Base-by-base conservation (phyloP, 1,140 invertebrate genomes). In the Drosophila repletoides region DNA sequence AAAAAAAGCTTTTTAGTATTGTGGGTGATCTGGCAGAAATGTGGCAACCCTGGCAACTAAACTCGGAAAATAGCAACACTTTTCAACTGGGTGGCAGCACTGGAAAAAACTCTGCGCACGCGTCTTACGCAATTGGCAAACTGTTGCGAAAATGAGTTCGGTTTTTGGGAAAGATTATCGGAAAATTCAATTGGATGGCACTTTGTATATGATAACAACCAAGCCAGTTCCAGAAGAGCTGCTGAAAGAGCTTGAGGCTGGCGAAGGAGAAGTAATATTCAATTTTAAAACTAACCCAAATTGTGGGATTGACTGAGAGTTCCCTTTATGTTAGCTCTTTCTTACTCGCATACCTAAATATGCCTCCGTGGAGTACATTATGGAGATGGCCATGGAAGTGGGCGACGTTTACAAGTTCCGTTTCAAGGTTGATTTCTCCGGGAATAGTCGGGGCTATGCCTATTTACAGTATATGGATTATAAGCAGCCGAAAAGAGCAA, bases 401-500 rank as follows among this genome's bases (percentile, higher is more conserved):
- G 83, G 76, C 3, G 70, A 74, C 1, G 22, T 87, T 3, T 87
- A 63, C 22, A 10, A 26, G 4, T 41, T 87, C 1, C 76, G 81
- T n/a, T 83, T 65, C 22, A 87, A 81, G 40, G 49, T 87, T 0
- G 49, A 77, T 41, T 81, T 55, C 40, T 10, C 28, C 0, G 63
- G 66, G 0, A 2, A 3, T 0, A 43, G 56, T 5, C 81, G 81
- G 0, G 83, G 83, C 1, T 87, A 40, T 36, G 81, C 81, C 10
- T 87, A 68, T 5, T 31, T 88, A 22, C 81, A 87, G 31, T 87
- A 77, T 6, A 45, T 87, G 0, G 51, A 73, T 12, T 26, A 14
- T n/a, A n/a, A n/a, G n/a, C 17, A 4, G 4, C 0, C 40, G 24
- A 7, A 55, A 56, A n/a, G 1, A 15, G 74, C 73, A 0, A 0